These are phyloP conservation scores for Rousettus leschenaultii DNA, from an alignment of 2,113 vertebrate species.

Conservation along the genomic window DNA sequence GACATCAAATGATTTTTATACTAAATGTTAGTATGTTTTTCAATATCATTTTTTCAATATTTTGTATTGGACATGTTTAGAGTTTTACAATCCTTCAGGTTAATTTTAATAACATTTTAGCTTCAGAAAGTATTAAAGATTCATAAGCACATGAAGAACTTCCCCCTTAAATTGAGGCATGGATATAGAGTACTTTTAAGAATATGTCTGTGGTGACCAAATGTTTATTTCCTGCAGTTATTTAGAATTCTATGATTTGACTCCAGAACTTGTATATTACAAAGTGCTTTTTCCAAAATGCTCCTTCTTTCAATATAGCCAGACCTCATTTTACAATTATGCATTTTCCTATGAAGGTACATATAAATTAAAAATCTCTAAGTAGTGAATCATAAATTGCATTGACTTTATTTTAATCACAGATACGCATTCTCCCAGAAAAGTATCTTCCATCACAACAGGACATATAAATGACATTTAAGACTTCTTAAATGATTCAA, in stretches of 20 bases:
- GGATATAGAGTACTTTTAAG: background rate
- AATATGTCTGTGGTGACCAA: background rate
- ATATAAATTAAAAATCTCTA: background rate
- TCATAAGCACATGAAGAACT: background rate
- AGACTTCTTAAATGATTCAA: conserved; percentile 31
- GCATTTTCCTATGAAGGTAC: background rate
- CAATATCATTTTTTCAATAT: conserved; percentile 11
- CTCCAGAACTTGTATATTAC: background rate
- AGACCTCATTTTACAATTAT: background rate
- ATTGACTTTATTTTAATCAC: conserved; percentile 27
- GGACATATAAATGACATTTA: background rate
- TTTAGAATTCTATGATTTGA: background rate
- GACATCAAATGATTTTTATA: conserved; percentile 51
- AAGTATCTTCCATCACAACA: background rate
- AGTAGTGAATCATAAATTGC: background rate
- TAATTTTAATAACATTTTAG: conserved; percentile 32
- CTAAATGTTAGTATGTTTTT: conserved; percentile 14
- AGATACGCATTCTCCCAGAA: background rate
- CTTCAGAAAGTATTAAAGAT: conserved; percentile 24
- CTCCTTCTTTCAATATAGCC: background rate
- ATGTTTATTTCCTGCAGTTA: background rate
- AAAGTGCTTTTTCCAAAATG: background rate
- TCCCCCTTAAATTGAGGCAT: background rate
- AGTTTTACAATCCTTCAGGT: conserved; percentile 18
- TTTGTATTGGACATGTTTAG: conserved; percentile 9